Percentiles rank a stretch among this genome's conserved stretches.
Conservation (phyloP, 2,113 vertebrate species). For the Terrapene triunguis region DNA sequence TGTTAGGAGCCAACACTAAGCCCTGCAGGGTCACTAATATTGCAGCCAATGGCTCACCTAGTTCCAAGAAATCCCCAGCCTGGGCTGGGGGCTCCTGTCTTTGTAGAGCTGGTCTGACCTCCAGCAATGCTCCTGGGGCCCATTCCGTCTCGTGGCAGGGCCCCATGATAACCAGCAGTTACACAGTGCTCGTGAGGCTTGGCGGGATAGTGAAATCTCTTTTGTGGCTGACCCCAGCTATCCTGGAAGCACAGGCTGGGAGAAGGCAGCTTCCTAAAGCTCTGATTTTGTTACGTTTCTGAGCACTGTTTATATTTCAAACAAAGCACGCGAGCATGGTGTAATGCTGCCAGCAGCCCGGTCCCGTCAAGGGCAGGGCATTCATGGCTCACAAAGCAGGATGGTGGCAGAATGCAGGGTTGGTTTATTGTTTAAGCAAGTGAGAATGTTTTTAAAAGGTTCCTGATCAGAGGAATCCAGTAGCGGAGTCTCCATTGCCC, state of each 20-base stretch:
- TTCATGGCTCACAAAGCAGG: not conserved
- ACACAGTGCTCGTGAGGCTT: too few relatives aligned
- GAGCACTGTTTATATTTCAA: rapidly evolving
- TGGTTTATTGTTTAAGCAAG: not conserved
- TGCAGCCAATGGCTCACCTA: not conserved
- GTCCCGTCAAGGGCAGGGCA: rapidly evolving
- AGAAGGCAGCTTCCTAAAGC: not conserved
- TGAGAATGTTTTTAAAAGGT: conserved; percentile 17
- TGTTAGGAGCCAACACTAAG: not conserved
- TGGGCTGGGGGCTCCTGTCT: not conserved
- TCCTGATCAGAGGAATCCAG: not conserved
- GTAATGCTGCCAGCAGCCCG: rapidly evolving
- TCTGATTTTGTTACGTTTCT: rapidly evolving
- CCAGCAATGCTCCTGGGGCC: not conserved
- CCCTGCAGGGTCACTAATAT: not conserved
- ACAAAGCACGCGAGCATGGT: not conserved
- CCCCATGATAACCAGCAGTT: not conserved
- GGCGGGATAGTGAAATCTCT: too few relatives aligned
- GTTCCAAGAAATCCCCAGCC: not conserved
- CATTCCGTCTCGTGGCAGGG: not conserved
- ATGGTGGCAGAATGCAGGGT: not conserved
- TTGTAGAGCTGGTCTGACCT: not conserved
- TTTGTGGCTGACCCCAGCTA: rapidly evolving
- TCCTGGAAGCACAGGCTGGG: rapidly evolving
- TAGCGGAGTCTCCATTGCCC: not conserved